Evolutionary conservation across 2,888 invertebrate genomes (phyloP), one percentile per base, ranked within the genome.

Genomic region (Entomobrya proxima): DNA sequence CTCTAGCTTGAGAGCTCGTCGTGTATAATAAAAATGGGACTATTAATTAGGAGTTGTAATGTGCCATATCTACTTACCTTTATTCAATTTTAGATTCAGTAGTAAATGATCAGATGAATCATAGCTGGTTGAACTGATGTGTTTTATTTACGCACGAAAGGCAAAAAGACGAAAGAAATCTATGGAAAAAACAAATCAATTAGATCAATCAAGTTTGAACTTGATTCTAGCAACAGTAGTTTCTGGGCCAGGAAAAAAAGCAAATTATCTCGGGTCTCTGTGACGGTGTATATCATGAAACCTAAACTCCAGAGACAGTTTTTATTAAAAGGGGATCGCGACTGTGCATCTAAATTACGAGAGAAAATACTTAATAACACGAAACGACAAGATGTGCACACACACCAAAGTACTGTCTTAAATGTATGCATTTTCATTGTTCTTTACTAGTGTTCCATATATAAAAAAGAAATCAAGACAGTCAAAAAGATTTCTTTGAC

Each of bases 121-220:
- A 52, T 35, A 40, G 3, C 52, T 52, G 21, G 2, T 21, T 52
- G 21, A 21, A 4, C 21, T 21, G 21, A 52, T 21, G 52, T 47
- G 24, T 6, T 13, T 72, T 72, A 72, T 50, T 52, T 75, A 52
- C 75, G 52, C 32, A 58, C 11, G 76, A 58, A 24, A 76, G 9
- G 18, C 24, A 35, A 21, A 40, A 11, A 75, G 61, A 61, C 61
- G 61, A 77, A 40, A 27, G 27, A 27, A 58, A 77, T 35, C 35
- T 47, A 77, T 58, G 58, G n/a, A 40, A 78, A 64, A 78, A 78
- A 47, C 64, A 64, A 79, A 69, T 72, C 55, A 72, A 80, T 80
- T 58, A 80, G 37, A 79, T 79, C 79, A 79, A 79, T 79, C 44
- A 79, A 64, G 79, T 52, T 67, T 79, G 67, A 79, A 79, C 67